Conservation (phyloP, 1,140 invertebrate species). For the Holcopasites calliopsidis region DNA sequence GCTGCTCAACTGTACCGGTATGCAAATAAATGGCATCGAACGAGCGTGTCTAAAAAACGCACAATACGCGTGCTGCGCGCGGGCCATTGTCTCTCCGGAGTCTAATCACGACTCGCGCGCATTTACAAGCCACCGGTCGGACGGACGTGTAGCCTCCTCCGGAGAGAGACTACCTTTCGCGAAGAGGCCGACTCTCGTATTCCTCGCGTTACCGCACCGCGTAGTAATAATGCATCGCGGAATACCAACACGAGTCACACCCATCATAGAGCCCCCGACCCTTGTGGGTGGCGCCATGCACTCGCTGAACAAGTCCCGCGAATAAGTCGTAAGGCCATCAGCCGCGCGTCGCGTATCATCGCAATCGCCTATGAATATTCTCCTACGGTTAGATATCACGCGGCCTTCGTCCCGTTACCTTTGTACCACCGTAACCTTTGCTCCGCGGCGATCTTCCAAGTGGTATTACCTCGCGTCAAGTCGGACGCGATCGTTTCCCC, state of each 20-base stretch:
- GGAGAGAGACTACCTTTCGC: slow-evolving; percentile 47
- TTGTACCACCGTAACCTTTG: slow-evolving; percentile 19
- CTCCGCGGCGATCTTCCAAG: slow-evolving; percentile 15
- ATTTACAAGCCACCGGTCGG: slow-evolving; percentile 55
- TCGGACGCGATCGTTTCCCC: not conserved
- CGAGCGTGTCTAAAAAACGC: slow-evolving; percentile 14
- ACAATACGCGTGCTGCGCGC: slow-evolving; percentile 26
- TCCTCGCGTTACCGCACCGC: slow-evolving; percentile 39
- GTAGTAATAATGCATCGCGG: slow-evolving; percentile 59
- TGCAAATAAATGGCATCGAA: slow-evolving; percentile 43
- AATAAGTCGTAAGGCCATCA: slow-evolving; percentile 45
- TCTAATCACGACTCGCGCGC: slow-evolving; percentile 40
- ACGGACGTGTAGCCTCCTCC: slow-evolving; percentile 13
- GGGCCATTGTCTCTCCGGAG: slow-evolving; percentile 34
- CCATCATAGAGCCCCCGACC: slow-evolving; percentile 60
- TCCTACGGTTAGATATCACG: not conserved
- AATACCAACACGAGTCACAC: slow-evolving; percentile 67
- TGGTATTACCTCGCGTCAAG: slow-evolving; percentile 29
- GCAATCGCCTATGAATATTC: slow-evolving; percentile 17
- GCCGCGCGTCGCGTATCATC: slow-evolving; percentile 23
- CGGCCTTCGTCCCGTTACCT: not conserved
- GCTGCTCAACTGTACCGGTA: slow-evolving; percentile 2
- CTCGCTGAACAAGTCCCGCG: slow-evolving; percentile 56
- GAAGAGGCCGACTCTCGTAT: slow-evolving; percentile 52
- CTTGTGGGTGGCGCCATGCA: slow-evolving; percentile 63